These are phyloP conservation scores for Myiagra hebetior DNA, from an alignment of 2,113 vertebrate genomes.

Conservation along the genomic window DNA sequence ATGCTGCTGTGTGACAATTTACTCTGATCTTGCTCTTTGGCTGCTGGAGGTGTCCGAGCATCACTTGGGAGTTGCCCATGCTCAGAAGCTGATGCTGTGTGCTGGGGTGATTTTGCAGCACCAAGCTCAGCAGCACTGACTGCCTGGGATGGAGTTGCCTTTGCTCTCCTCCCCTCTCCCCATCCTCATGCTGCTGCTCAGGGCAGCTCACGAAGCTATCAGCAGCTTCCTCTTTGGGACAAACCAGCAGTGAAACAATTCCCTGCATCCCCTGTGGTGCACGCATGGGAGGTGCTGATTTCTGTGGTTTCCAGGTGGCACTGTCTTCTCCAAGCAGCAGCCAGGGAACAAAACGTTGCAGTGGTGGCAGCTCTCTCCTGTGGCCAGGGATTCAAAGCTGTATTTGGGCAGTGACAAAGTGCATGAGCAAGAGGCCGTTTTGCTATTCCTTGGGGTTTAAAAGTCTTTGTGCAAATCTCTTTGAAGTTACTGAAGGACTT, in stretches of 20 bases:
- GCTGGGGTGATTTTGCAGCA: not conserved
- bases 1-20: accelerated
- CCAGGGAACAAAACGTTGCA: too few relatives aligned
- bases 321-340: not conserved
- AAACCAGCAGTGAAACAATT: not conserved
- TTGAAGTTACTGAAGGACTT: not conserved
- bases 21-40: not conserved
- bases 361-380: not conserved
- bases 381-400: accelerated
- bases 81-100: not conserved
- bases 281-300: not conserved
- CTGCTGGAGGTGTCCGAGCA: accelerated
- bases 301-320: accelerated
- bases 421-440: not conserved
- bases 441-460: not conserved
- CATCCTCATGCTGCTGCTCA: accelerated
- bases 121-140: not conserved
- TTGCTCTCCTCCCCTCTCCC: not conserved
- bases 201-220: not conserved
- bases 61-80: accelerated
- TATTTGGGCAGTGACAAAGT: not conserved
- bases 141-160: not conserved
- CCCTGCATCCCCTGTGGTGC: not conserved
- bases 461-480: not conserved
- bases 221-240: not conserved